phyloP scores from a whole-genome alignment of 2,797 vertebrate species.

The Nannoperca australis region DNA sequence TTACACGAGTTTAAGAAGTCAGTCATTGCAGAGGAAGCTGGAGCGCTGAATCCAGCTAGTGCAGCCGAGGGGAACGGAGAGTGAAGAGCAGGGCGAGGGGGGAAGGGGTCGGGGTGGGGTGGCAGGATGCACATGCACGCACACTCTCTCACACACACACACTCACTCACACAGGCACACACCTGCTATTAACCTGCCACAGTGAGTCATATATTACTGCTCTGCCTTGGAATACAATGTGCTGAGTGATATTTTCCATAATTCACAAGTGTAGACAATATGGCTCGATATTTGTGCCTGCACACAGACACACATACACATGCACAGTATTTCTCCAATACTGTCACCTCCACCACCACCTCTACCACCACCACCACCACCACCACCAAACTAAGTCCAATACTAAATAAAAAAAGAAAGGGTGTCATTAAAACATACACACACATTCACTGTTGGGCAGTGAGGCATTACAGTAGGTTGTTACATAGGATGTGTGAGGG shows the following conservation, averaged over 20 bases:
- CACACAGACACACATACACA: not conserved
- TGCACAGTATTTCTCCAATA: not conserved
- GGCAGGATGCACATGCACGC: not conserved
- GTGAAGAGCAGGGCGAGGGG: not conserved
- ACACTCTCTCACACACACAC: too few species aligned
- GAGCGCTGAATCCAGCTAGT: not conserved
- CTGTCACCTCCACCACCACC: not conserved
- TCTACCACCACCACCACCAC: not conserved
- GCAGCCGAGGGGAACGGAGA: slow-evolving; percentile 19
- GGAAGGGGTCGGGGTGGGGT: not conserved
- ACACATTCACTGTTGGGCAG: not conserved
- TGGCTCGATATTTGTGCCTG: slow-evolving; percentile 13
- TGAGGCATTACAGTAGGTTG: too few species aligned
- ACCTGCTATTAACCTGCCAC: slow-evolving; percentile 14
- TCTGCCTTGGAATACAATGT: slow-evolving; percentile 46
- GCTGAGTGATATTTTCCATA: slow-evolving; percentile 46
- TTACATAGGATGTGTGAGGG: too few species aligned
- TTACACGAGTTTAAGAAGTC: slow-evolving; percentile 16
- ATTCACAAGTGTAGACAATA: slow-evolving; percentile 50
- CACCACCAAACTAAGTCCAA: not conserved
- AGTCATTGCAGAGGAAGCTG: slow-evolving; percentile 19
- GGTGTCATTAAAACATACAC: too few species aligned
- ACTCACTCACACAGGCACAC: not conserved
- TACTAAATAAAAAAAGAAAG: not conserved
- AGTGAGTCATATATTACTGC: slow-evolving; percentile 44